These are phyloP conservation scores for Hesperia comma DNA, from an alignment of 2,888 invertebrate species.

Conservation along the genomic window DNA sequence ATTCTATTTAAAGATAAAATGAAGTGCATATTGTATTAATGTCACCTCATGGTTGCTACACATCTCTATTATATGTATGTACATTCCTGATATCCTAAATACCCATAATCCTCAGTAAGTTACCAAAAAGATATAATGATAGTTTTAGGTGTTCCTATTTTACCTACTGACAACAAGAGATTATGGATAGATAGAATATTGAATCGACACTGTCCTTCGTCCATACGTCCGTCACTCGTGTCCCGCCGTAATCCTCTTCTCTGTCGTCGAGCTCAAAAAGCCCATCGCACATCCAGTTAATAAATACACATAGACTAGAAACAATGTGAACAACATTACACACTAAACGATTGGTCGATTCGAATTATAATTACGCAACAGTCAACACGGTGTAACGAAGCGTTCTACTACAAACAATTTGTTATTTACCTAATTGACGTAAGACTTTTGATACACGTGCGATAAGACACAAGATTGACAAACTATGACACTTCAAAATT, in stretches of 20 bases:
- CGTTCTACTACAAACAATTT: conserved; percentile 31
- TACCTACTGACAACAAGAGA: too few relatives aligned
- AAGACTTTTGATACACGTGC: conserved; percentile 29
- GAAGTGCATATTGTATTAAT: too few relatives aligned
- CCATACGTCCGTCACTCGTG: too few relatives aligned
- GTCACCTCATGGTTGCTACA: conserved; percentile 1
- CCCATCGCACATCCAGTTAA: neutral
- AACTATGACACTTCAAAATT: neutral
- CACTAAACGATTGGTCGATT: conserved; percentile 70
- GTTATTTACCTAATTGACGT: conserved; percentile 39
- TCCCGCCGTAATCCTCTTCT: too few relatives aligned
- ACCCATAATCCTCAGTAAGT: too few relatives aligned
- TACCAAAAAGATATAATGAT: too few relatives aligned
- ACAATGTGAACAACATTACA: conserved; percentile 58
- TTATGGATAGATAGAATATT: too few relatives aligned
- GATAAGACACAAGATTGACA: conserved; percentile 12
- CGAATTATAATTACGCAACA: conserved; percentile 64
- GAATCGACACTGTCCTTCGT: too few relatives aligned
- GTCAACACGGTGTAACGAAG: conserved; percentile 40
- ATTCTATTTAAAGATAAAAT: too few relatives aligned
- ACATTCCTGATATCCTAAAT: too few relatives aligned
- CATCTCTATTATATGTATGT: too few relatives aligned
- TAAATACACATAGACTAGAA: conserved; percentile 56
- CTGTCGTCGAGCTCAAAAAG: conserved; percentile 5
- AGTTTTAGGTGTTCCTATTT: too few relatives aligned